These are phyloP conservation scores for Sarcophaga variegata DNA, from an alignment of 2,888 invertebrate species.

Conservation along the genomic window DNA sequence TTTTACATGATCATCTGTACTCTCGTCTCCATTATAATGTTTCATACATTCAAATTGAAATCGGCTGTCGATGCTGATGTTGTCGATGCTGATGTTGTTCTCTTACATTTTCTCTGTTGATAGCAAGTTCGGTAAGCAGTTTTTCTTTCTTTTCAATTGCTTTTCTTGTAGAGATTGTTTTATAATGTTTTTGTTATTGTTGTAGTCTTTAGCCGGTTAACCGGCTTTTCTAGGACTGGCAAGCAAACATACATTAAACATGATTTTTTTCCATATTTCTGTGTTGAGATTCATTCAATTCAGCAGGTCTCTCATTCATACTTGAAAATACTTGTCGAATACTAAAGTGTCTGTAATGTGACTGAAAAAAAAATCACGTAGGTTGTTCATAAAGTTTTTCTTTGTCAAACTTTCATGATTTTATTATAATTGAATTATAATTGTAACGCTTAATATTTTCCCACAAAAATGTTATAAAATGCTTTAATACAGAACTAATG, in stretches of 20 bases:
- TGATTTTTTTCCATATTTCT: neutral
- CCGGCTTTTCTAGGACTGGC: slow-evolving; percentile 59
- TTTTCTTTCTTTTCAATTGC: slow-evolving; percentile 3
- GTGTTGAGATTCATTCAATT: slow-evolving; percentile 40
- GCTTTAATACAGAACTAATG: no score
- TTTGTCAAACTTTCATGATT: neutral
- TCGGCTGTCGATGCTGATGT: neutral
- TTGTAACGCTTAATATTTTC: no score
- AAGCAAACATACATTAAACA: slow-evolving; percentile 25
- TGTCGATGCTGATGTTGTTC: neutral
- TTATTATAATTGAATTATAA: no score
- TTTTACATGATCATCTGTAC: slow-evolving; percentile 20
- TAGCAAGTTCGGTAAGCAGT: slow-evolving; percentile 12
- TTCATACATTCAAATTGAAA: slow-evolving; percentile 30
- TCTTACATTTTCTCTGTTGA: slow-evolving; percentile 1
- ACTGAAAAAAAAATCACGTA: slow-evolving; percentile 15
- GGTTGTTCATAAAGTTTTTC: slow-evolving; percentile 19
- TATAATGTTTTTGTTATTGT: slow-evolving; percentile 28
- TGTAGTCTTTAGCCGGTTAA: slow-evolving; percentile 52
- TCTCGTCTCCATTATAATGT: neutral
- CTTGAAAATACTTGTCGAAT: slow-evolving; percentile 16
- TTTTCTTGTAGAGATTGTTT: slow-evolving; percentile 31
- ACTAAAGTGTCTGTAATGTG: neutral
- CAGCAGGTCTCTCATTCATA: slow-evolving; percentile 38
- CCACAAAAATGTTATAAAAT: no score